Percentiles rank a stretch among this genome's conserved stretches.
Evolutionary conservation across 2,113 vertebrate species (phyloP).

Genomic region (Geococcyx californianus): DNA sequence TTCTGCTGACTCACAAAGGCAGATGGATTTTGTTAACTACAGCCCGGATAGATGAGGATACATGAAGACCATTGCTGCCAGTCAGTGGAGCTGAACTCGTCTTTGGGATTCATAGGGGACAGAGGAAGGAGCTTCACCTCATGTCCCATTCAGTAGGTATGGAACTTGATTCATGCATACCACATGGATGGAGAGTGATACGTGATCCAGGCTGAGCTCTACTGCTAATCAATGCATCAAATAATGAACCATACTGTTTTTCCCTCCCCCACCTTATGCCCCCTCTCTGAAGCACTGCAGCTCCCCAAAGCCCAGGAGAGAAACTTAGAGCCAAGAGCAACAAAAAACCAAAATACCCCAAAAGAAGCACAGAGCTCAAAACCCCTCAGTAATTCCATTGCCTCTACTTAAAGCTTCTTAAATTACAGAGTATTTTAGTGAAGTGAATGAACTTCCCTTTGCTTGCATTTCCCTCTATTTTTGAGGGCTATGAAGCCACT

Average conservation of each 20-base stretch:
- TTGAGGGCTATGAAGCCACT: background rate
- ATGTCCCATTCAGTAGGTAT: background rate
- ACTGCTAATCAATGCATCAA: background rate
- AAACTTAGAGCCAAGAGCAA: background rate
- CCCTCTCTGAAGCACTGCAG: background rate
- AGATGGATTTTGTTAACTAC: conserved; percentile 61
- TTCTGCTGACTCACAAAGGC: conserved; percentile 59
- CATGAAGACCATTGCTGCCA: background rate
- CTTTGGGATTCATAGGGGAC: background rate
- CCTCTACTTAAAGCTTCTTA: background rate
- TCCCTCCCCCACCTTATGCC: background rate
- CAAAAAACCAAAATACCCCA: background rate
- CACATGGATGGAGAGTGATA: background rate
- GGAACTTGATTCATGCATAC: background rate
- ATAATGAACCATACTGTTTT: background rate
- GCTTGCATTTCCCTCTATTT: background rate
- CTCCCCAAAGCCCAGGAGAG: background rate
- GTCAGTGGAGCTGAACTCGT: fast-evolving
- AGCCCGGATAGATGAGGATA: background rate
- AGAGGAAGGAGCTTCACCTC: background rate
- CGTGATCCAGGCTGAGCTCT: background rate
- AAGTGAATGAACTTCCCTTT: background rate
- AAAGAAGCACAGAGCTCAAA: background rate
- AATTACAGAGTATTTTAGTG: background rate
- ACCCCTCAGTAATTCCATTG: background rate